Evolutionary conservation across 2,113 vertebrate species (phyloP).

Genomic region (Athene cunicularia): DNA sequence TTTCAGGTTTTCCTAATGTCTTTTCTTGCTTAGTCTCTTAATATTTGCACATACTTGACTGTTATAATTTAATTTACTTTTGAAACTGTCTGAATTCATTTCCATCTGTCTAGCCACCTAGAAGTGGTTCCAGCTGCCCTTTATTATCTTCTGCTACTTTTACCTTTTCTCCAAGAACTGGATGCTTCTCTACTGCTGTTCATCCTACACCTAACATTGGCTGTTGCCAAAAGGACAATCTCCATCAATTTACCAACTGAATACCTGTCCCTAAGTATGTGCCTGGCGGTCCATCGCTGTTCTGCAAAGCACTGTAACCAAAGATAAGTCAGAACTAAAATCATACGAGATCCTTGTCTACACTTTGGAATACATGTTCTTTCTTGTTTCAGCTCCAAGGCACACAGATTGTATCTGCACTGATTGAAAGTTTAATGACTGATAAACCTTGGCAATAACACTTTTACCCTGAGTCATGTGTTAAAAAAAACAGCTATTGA

Average conservation of each 20-base stretch:
- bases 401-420: constrained; percentile 50
- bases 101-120: background rate
- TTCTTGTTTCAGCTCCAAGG: constrained; percentile 9
- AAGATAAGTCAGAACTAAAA: background rate
- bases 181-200: background rate
- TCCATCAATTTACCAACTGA: background rate
- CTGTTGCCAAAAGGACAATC: background rate
- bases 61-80: background rate
- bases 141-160: background rate
- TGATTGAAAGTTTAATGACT: constrained; percentile 33
- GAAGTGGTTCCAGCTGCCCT: background rate
- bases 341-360: background rate
- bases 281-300: background rate
- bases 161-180: background rate
- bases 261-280: background rate
- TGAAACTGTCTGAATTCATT: background rate
- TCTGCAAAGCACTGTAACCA: background rate
- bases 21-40: background rate
- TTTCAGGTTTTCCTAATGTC: background rate
- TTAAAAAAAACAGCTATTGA: background rate
- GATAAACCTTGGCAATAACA: constrained; percentile 27
- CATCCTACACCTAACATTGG: background rate
- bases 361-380: background rate
- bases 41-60: background rate
- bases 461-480: constrained; percentile 11